Evolutionary conservation across 2,888 invertebrate genomes (phyloP).

Genomic region (Acanthosepion lycidas): DNA sequence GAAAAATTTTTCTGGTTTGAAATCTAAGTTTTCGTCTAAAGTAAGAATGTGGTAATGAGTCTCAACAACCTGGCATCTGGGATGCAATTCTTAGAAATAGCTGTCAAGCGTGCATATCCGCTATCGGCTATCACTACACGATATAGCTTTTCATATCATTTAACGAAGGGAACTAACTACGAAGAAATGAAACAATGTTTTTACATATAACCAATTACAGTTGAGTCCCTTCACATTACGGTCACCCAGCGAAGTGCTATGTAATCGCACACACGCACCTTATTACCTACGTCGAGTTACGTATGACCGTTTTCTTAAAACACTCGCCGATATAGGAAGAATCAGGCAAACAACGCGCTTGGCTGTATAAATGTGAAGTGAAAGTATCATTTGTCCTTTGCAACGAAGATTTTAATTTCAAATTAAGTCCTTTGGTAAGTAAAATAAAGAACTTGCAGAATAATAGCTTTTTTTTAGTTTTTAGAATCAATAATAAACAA

Average conservation of each 20-base stretch:
- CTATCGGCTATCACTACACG: no score
- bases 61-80: no score
- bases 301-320: background rate
- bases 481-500: background rate
- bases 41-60: no score
- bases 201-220: background rate
- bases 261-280: no score
- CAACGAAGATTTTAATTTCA: constrained; percentile 20
- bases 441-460: background rate
- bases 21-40: no score
- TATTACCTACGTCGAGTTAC: background rate
- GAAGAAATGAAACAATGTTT: background rate
- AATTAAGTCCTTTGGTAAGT: background rate
- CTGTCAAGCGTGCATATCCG: no score
- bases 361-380: background rate
- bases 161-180: background rate
- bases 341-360: background rate
- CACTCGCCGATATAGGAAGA: background rate
- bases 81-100: no score
- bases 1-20: no score
- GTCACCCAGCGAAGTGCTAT: background rate
- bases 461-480: background rate
- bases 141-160: background rate
- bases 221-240: background rate
- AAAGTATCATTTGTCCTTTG: background rate